Evolutionary conservation across 2,888 invertebrate genomes (phyloP).

Genomic region (Acleris cristana): DNA sequence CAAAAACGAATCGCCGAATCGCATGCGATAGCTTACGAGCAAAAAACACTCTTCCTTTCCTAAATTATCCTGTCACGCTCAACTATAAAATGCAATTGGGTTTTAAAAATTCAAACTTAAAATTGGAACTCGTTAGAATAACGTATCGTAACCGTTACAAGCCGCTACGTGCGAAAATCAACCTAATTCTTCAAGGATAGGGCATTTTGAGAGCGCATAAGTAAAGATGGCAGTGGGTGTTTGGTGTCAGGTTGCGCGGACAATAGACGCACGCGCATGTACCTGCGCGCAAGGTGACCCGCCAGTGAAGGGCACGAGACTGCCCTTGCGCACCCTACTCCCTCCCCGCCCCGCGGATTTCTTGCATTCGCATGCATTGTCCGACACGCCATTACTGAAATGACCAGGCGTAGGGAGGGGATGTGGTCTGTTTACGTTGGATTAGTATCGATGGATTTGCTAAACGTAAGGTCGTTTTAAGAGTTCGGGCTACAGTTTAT

Average conservation of each 20-base stretch:
- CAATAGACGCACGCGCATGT: constrained; percentile 79
- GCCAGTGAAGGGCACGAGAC: constrained; percentile 75
- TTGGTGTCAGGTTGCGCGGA: constrained; percentile 74
- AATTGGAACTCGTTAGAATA: constrained; percentile 76
- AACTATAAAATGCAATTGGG: constrained; percentile 83
- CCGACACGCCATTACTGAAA: constrained; percentile 75
- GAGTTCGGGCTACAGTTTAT: too few relatives aligned
- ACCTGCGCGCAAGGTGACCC: constrained; percentile 80
- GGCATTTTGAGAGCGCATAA: constrained; percentile 39
- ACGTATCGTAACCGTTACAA: constrained; percentile 43
- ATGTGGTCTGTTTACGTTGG: constrained; percentile 36
- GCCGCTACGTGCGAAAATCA: constrained; percentile 34
- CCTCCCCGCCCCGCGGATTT: constrained; percentile 51
- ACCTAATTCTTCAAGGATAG: constrained; percentile 36
- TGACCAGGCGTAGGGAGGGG: constrained; percentile 62
- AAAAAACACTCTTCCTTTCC: constrained; percentile 68
- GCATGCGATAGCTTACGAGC: constrained; percentile 57
- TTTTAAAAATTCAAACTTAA: constrained; percentile 65
- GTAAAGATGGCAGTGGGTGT: constrained; percentile 47
- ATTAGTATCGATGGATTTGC: constrained; percentile 36
- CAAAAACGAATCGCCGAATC: constrained; percentile 61
- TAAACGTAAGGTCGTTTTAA: constrained; percentile 9
- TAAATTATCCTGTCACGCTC: constrained; percentile 83
- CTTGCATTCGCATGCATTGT: constrained; percentile 68
- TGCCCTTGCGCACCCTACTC: constrained; percentile 68